phyloP scores from a whole-genome alignment of 1,140 invertebrate species.

The Homarus americanus region DNA sequence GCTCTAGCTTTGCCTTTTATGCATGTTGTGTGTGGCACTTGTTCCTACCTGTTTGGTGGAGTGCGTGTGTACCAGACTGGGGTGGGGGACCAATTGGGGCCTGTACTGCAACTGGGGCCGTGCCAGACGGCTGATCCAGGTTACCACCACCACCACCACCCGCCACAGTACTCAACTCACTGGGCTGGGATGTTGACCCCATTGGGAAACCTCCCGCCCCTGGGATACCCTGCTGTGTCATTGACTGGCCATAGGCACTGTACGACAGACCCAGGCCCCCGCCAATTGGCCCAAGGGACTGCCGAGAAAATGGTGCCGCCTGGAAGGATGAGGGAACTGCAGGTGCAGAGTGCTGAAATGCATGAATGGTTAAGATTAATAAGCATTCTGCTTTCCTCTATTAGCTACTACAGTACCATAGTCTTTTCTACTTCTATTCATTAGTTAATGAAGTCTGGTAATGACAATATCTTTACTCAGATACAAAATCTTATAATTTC shows the following conservation, averaged over 20 bases:
- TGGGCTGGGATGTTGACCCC: conserved; percentile 69
- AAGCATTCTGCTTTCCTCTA: too few species aligned
- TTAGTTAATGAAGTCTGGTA: too few species aligned
- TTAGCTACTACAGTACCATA: too few species aligned
- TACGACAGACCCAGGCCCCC: conserved; percentile 66
- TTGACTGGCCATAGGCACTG: conserved; percentile 69
- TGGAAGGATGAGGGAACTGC: conserved; percentile 66
- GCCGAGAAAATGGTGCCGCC: conserved; percentile 61
- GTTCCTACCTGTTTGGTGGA: conserved; percentile 67
- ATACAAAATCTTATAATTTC: too few species aligned
- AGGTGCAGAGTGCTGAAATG: conserved; percentile 66
- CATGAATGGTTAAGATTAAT: not conserved
- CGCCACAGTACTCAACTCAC: conserved; percentile 72
- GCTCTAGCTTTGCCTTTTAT: not conserved
- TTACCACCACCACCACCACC: conserved; percentile 58
- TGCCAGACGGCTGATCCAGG: conserved; percentile 57
- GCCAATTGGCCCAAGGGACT: conserved; percentile 73
- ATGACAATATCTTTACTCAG: too few species aligned
- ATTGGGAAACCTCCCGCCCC: conserved; percentile 58
- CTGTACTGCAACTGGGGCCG: conserved; percentile 43
- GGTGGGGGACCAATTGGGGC: conserved; percentile 72
- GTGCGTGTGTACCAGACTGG: conserved; percentile 64
- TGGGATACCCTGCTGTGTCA: conserved; percentile 72
- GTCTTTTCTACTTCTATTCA: too few species aligned
- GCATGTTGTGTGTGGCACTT: conserved; percentile 38